Evolutionary conservation across 2,113 vertebrate genomes (phyloP), one percentile per base, ranked within the genome.

Genomic region (Crotalus horridus): DNA sequence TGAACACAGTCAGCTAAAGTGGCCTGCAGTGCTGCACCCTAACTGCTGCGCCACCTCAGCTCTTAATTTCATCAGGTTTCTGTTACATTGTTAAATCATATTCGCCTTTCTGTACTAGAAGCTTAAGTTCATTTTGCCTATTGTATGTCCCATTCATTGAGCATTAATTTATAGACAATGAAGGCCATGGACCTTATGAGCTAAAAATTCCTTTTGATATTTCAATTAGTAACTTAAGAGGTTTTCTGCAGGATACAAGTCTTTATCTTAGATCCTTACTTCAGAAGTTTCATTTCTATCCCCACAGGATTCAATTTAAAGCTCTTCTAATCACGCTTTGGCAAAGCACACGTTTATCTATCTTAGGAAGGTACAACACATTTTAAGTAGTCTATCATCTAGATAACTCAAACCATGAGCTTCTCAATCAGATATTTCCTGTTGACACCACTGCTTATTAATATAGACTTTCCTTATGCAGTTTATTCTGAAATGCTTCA

Each of bases 401-500:
- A 39, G n/a, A 74, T 74, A 74, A 74, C 69, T 33, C n/a, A 74
- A 74, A 39, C 69, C 69, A 74, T 20, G 69, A 74, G n/a, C 69
- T 74, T 20, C 15, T n/a, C n/a, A 74, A 74, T 20, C 15, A 74
- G 6, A 74, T 7, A 33, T 74, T 39, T 74, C 29, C 15, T 74
- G 69, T 39, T 74, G 13, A 74, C n/a, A 74, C n/a, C n/a, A 74
- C 6, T 74, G 15, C 6, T 33, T 86, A 86, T 51, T 58, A 86
- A 58, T 59, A 43, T 26, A 74, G 21, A 29, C 10, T 55, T 90
- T 81, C 9, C 1, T 5, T 59, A 88, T 89, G 11, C 23, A 39
- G 24, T 12, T 90, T 93, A 21, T 87, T 86, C 92, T 86, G 59
- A 87, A 91, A 69, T 53, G 2, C 86, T 89, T 88, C 51, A 87